Base-by-base conservation (phyloP, 2,888 invertebrate species). In the Caradrina kadenii region DNA sequence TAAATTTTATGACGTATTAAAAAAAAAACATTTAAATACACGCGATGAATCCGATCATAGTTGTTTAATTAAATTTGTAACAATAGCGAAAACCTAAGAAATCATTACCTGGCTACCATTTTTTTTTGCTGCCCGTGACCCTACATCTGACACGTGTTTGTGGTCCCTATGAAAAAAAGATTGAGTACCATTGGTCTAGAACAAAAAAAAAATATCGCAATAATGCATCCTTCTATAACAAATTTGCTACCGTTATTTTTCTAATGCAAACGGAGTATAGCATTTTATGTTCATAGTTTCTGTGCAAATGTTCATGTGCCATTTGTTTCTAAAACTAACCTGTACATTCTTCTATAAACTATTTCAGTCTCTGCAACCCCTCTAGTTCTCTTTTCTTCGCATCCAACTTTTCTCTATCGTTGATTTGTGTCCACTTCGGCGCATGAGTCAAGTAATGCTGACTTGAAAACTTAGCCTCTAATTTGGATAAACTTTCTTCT, bases 341-440 rank as follows among this genome's bases (percentile, higher is more conserved):
- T 35, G 35, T 55, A 17, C 56, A 15, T 31, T 5, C 50, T 53
- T 22, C 0, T 61, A 42, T n/a, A 53, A 71, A 58, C 66, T 86
- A 87, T 67, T 91, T 88, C 87, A 94, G 89, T 89, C 90, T 94
- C 87, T 91, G 88, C 48, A 95, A 83, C 59, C 88, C 87, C 60
- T 89, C 84, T 6, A 96, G 82, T 84, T 95, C 93, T 66, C 89
- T 88, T 72, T 85, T 90, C 73, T 92, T 95, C 2, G 77, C 66
- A 1, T 79, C 11, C 50, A 94, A 70, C 55, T 88, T 93, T 71
- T 94, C 91, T 73, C 84, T 91, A 35, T 95, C 94, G 45, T 76
- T 52, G 6, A 75, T 58, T 73, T 90, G 90, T 0, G 80, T 84
- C 81, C 83, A 88, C 76, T 92, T 89, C 0, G 93, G 85, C 0